Evolutionary conservation across 2,888 invertebrate genomes (phyloP).

Genomic region (Cantharis rustica): DNA sequence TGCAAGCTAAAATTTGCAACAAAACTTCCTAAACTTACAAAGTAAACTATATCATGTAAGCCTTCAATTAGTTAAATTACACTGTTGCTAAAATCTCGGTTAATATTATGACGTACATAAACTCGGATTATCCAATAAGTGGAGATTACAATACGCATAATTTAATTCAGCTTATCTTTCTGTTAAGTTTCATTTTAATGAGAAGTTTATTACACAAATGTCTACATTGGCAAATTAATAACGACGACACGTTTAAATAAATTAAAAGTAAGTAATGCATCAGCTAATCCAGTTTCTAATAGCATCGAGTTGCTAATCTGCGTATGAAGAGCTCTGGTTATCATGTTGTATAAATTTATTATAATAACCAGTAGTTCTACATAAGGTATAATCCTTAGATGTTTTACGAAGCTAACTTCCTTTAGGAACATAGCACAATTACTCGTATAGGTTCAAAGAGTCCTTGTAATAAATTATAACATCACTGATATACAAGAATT

Average conservation of each 20-base stretch:
- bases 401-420: background rate
- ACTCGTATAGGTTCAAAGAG: background rate
- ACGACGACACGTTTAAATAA: background rate
- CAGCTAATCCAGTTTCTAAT: background rate
- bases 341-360: background rate
- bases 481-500: background rate
- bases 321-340: background rate
- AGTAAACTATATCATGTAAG: background rate
- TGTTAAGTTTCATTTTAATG: background rate
- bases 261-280: background rate
- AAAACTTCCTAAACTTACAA: background rate
- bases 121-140: background rate
- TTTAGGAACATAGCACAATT: background rate
- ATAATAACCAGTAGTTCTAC: background rate
- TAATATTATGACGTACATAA: background rate
- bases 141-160: background rate
- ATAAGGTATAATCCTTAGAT: background rate
- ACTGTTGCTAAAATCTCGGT: background rate
- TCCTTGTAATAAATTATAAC: background rate
- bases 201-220: background rate
- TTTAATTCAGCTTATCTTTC: background rate
- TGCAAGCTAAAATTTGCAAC: background rate
- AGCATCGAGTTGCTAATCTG: background rate
- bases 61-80: background rate
- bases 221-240: background rate